Percentiles rank a stretch among this genome's conserved stretches.
Conservation (phyloP, 1,140 invertebrate genomes). For the Aphelenchoides fujianensis region DNA sequence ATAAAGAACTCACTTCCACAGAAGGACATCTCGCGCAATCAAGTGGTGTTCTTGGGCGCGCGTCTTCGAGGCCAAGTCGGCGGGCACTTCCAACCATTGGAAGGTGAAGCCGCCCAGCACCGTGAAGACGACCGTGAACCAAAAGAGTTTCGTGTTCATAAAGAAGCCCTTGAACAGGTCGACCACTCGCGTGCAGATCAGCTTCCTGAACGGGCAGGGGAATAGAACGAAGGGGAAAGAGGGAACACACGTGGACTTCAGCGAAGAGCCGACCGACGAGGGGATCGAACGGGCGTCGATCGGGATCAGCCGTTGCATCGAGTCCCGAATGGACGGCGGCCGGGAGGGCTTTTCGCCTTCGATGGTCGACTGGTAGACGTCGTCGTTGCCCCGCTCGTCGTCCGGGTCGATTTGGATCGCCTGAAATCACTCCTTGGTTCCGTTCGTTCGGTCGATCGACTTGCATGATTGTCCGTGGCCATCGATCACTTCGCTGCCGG, state of each 20-base stretch:
- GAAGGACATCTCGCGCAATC: constrained; percentile 41
- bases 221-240: background rate
- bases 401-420: constrained; percentile 12
- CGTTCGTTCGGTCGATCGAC: background rate
- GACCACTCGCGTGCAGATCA: background rate
- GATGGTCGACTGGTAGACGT: constrained; percentile 17
- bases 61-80: constrained; percentile 35
- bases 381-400: background rate
- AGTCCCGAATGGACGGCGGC: background rate
- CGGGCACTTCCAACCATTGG: constrained; percentile 34
- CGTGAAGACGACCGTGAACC: constrained; percentile 25
- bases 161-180: constrained; percentile 13
- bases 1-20: constrained; percentile 44
- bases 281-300: background rate
- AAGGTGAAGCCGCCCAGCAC: constrained; percentile 24
- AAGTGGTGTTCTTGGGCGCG: constrained; percentile 37
- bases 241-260: constrained; percentile 8
- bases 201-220: constrained; percentile 3
- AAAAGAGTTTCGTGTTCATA: constrained; percentile 26
- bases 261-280: constrained; percentile 8
- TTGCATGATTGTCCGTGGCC: background rate
- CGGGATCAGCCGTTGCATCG: background rate
- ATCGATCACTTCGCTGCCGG: background rate
- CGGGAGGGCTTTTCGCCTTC: background rate
- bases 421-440: constrained; percentile 12